Evolutionary conservation across 1,140 invertebrate species (phyloP).

Genomic region (Tigriopus japonicus): DNA sequence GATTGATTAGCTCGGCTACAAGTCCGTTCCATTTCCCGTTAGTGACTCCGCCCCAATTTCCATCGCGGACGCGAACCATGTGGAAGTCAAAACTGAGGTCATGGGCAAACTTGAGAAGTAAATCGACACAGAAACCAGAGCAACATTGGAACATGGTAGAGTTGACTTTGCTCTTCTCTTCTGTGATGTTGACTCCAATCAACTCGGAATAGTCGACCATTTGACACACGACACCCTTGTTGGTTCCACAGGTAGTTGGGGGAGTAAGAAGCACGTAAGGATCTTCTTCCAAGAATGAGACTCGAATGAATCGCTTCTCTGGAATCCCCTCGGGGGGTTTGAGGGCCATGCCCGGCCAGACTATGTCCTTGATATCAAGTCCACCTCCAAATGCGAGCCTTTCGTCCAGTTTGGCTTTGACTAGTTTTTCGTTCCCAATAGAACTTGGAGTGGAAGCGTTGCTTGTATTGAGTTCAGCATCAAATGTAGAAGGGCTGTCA

Average conservation of each 20-base stretch:
- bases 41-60: conserved; percentile 75
- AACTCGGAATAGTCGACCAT: conserved; percentile 55
- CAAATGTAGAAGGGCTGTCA: too few species aligned
- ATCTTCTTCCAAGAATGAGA: conserved; percentile 30
- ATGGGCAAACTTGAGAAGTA: conserved; percentile 64
- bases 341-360: conserved; percentile 88
- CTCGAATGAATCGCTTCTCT: conserved; percentile 30
- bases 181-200: conserved; percentile 30
- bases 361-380: conserved; percentile 88
- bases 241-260: not conserved
- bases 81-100: conserved; percentile 91
- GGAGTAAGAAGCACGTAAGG: conserved; percentile 3
- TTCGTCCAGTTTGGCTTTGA: not conserved
- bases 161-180: conserved; percentile 33
- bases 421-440: not conserved
- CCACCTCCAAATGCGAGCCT: conserved; percentile 24
- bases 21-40: conserved; percentile 94
- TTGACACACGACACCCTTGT: conserved; percentile 37
- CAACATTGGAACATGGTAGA: conserved; percentile 78
- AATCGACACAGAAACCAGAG: conserved; percentile 90
- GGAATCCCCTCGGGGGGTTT: conserved; percentile 89
- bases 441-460: not conserved
- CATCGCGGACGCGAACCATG: conserved; percentile 78
- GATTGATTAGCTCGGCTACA: conserved; percentile 55
- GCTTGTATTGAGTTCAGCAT: not conserved